A percentile compares a stretch with the other conserved stretches of the same genome.
Evolutionary conservation across 1,140 invertebrate genomes (phyloP).

Genomic region (Hypothenemus hampei): DNA sequence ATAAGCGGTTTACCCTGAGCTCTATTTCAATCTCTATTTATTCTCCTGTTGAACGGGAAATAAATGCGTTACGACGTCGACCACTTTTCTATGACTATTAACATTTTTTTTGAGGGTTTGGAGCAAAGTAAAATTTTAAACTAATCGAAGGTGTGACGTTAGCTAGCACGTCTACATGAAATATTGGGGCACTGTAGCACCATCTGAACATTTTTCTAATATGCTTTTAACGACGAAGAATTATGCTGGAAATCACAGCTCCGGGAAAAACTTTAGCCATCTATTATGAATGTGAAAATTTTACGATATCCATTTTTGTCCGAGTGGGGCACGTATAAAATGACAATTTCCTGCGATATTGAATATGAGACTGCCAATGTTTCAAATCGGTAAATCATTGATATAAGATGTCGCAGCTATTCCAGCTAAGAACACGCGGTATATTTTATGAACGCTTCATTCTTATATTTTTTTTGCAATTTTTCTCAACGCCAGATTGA

Average conservation of each 20-base stretch:
- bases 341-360: constrained; percentile 20
- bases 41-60: constrained; percentile 8
- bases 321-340: constrained; percentile 20
- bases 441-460: not conserved
- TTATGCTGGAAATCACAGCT: constrained; percentile 20
- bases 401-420: constrained; percentile 13
- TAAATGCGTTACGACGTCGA: constrained; percentile 7
- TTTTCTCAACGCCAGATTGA: constrained; percentile 14
- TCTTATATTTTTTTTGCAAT: constrained; percentile 7
- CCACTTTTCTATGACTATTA: too few species aligned
- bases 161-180: constrained; percentile 7
- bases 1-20: constrained; percentile 13
- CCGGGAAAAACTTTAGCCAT: constrained; percentile 17
- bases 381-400: constrained; percentile 23
- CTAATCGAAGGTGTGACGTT: constrained; percentile 5
- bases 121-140: too few species aligned
- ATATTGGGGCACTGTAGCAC: constrained; percentile 1
- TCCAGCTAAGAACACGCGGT: constrained; percentile 1
- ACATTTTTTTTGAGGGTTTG: too few species aligned
- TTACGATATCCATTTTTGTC: constrained; percentile 20
- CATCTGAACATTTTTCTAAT: constrained; percentile 13
- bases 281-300: constrained; percentile 22
- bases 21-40: constrained; percentile 10
- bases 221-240: constrained; percentile 19
- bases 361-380: constrained; percentile 19